Evolutionary conservation across 2,888 invertebrate species (phyloP).

Genomic region (Stenoptilia bipunctidactyla): DNA sequence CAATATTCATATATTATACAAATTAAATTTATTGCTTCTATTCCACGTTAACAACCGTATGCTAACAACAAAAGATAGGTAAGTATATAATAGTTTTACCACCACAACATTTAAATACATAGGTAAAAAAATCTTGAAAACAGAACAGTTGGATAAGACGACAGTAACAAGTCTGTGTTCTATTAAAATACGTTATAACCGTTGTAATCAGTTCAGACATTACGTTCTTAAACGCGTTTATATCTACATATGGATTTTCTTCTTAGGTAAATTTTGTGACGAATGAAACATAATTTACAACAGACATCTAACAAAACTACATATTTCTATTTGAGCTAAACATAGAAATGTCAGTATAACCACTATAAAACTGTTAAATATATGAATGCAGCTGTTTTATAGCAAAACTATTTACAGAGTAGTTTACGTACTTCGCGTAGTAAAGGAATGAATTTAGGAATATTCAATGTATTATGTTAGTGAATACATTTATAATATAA

Average conservation of each 20-base stretch:
- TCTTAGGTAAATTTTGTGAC: slow-evolving; percentile 10
- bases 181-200: too few species aligned
- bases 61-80: slow-evolving; percentile 34
- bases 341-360: slow-evolving; percentile 2
- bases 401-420: slow-evolving; percentile 57
- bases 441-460: too few species aligned
- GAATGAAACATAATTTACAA: slow-evolving; percentile 11
- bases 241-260: neutral
- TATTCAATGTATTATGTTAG: too few species aligned
- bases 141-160: neutral
- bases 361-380: slow-evolving; percentile 16
- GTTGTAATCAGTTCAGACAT: too few species aligned
- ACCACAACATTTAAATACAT: slow-evolving; percentile 27
- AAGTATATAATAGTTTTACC: slow-evolving; percentile 26
- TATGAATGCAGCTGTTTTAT: slow-evolving; percentile 24
- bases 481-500: too few species aligned
- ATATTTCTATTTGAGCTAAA: slow-evolving; percentile 13
- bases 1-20: slow-evolving; percentile 41
- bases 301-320: slow-evolving; percentile 1
- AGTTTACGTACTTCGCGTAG: too few species aligned
- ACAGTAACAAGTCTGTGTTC: too few species aligned
- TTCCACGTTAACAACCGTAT: slow-evolving; percentile 43
- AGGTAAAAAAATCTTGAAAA: slow-evolving; percentile 13
- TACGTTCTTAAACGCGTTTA: too few species aligned
- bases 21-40: slow-evolving; percentile 44